Base-by-base conservation (phyloP, 2,113 vertebrate genomes). In the Oncorhynchus nerka region DNA sequence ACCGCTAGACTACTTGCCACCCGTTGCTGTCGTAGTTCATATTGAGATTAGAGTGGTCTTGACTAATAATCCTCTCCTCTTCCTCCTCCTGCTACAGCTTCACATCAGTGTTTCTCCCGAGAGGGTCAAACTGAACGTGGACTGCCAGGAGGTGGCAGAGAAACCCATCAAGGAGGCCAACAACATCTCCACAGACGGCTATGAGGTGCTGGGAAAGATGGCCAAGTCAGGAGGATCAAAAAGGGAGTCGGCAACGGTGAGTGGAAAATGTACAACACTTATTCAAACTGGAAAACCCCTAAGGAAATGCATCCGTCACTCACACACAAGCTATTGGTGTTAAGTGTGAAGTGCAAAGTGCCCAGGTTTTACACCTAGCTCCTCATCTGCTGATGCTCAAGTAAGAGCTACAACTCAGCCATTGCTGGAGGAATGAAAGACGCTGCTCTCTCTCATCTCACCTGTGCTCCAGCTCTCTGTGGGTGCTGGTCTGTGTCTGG, bases 191-290 rank as follows among this genome's bases (percentile, higher is more conserved):
- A 92, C 94, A 49, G 96, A 98, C 75, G 98, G 97, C 78, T 95
- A 94, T 81, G 98, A 99, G 94, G 95, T 98, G 82, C 96, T 99
- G 84, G 98, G 98, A 83, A 99, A 97, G 86, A 90, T 99, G 84
- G 85, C 92, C 79, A 93, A 91, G 84, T 82, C 92, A 71, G 88
- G 85, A 81, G 92, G 92, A 26, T 85, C 89, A 64, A 97, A 91
- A 92, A 96, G 93, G 1, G 95, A 97, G 73, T 96, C 97, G 81
- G 96, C 96, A 61, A 93, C 98, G 76, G 98, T 99, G 93, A 96
- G 96, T 86, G 66, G 82, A 30, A 65, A 20, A 48, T 68, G 20
- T 16, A 6, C n/a, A 55, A 70, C 61, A n/a, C 55, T 19, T 71
- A 55, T 84, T 7, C 22, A 15, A 12, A 79, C 51, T 65, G 71